Base-by-base conservation (phyloP, 2,113 vertebrate genomes). In the Megatriorchis doriae region DNA sequence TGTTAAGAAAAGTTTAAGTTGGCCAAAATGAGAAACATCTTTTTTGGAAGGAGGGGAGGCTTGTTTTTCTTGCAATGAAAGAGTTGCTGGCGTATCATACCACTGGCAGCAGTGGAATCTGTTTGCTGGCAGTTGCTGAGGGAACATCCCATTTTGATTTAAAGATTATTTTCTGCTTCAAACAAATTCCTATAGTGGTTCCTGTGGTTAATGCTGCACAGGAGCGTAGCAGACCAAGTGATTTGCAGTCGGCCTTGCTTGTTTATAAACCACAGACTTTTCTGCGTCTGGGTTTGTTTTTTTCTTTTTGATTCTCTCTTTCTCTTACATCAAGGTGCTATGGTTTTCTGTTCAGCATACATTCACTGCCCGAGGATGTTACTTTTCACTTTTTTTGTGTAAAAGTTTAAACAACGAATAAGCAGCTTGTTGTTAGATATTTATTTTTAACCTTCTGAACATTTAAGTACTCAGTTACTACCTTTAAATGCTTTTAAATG, bases 71-170 rank as follows among this genome's bases (percentile, higher is more conserved):
- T 80, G 43, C 48, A 79, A 36, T 72, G 56, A 71, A 81, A 67
- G 72, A 87, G 27, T 94, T 93, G 81, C 34, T 85, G 81, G 53
- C 32, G 3, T 55, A 65, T 72, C 47, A 40, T 47, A 40, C 32
- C 13, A 2, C 47, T 85, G 92, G 77, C 89, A 87, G 71, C 52
- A 62, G 36, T 66, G 67, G 82, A 94, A 92, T 94, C 89, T 96
- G 47, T 80, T 88, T 90, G 70, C 84, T 96, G 93, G 86, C 93
- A 93, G 84, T 72, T 0, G 0, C 66, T 63, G 65, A 87, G 40
- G 66, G 84, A 95, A 80, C 91, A 90, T 97, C 94, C 78, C 70
- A 71, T 93, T 96, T 94, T 94, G 95, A 94, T 97, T 91, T 94
- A 61, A 87, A 90, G 94, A 95, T 94, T 87, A 79, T 94, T 87